Evolutionary conservation across 2,888 invertebrate species (phyloP).

Genomic region (Hipparchia sbordonii): DNA sequence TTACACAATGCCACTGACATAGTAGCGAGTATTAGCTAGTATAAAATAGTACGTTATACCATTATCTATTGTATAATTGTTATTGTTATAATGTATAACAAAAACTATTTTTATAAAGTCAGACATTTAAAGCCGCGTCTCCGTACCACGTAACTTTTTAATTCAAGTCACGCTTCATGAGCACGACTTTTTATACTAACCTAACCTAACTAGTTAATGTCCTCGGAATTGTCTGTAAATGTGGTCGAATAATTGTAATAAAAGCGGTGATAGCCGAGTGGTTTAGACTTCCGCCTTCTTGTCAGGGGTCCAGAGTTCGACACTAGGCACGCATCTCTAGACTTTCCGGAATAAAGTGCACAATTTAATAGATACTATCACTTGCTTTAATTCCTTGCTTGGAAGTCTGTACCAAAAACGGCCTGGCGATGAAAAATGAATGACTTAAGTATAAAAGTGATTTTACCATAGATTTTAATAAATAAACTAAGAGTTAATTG

Average conservation of each 20-base stretch:
- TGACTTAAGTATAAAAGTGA: no score
- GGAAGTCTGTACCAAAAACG: no score
- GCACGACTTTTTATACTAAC: slow-evolving; percentile 13
- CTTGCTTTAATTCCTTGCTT: no score
- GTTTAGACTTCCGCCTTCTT: no score
- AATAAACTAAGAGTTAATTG: no score
- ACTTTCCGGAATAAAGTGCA: no score
- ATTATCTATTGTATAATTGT: slow-evolving; percentile 7
- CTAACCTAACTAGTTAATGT: not conserved
- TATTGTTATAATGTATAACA: slow-evolving; percentile 6
- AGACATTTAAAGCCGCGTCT: slow-evolving; percentile 12
- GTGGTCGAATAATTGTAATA: not conserved
- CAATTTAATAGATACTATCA: no score
- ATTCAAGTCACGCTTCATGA: slow-evolving; percentile 5
- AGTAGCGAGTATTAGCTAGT: not conserved
- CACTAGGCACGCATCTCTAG: no score
- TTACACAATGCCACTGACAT: not conserved
- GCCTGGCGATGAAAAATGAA: no score
- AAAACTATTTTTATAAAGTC: slow-evolving; percentile 17
- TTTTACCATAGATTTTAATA: no score
- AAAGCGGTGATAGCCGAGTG: not conserved
- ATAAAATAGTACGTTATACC: not conserved
- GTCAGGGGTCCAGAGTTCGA: no score
- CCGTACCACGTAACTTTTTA: slow-evolving; percentile 8
- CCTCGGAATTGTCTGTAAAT: not conserved